A percentile compares a stretch with the other conserved stretches of the same genome.
phyloP scores from a whole-genome alignment of 2,113 vertebrate genomes.

The Uria aalge region DNA sequence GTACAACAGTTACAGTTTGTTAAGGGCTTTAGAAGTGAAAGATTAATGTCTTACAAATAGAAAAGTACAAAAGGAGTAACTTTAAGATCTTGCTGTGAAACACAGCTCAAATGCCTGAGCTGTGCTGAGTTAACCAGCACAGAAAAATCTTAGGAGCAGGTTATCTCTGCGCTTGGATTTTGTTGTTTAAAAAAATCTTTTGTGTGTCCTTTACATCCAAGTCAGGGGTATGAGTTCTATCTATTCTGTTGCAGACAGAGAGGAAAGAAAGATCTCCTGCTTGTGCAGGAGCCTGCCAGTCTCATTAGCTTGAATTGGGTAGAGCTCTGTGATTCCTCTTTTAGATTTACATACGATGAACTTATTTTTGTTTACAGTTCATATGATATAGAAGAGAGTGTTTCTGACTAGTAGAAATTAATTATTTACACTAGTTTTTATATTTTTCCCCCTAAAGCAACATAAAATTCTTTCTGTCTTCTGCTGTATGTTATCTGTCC shows the following conservation, averaged over 20 bases:
- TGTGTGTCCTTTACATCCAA: not conserved
- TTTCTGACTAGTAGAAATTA: not conserved
- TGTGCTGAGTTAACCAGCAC: not conserved
- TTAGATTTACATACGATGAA: accelerated
- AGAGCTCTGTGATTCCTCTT: not conserved
- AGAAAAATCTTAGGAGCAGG: no score
- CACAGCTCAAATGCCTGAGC: not conserved
- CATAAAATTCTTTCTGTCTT: not conserved
- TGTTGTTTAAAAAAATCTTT: not conserved
- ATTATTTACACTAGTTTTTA: not conserved
- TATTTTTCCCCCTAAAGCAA: not conserved
- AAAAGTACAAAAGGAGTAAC: not conserved
- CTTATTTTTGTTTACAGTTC: not conserved
- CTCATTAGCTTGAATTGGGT: not conserved
- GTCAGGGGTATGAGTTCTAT: not conserved
- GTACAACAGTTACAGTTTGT: not conserved
- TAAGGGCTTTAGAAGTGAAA: not conserved
- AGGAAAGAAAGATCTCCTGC: not conserved
- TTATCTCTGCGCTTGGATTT: not conserved
- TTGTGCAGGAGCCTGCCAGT: not conserved
- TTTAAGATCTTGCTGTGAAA: not conserved
- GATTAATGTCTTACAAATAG: not conserved
- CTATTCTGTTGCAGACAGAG: not conserved
- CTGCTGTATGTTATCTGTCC: not conserved
- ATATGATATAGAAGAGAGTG: not conserved